These are phyloP conservation scores for Nephrocerus scutellatus DNA, from an alignment of 2,888 invertebrate species.

Conservation along the genomic window DNA sequence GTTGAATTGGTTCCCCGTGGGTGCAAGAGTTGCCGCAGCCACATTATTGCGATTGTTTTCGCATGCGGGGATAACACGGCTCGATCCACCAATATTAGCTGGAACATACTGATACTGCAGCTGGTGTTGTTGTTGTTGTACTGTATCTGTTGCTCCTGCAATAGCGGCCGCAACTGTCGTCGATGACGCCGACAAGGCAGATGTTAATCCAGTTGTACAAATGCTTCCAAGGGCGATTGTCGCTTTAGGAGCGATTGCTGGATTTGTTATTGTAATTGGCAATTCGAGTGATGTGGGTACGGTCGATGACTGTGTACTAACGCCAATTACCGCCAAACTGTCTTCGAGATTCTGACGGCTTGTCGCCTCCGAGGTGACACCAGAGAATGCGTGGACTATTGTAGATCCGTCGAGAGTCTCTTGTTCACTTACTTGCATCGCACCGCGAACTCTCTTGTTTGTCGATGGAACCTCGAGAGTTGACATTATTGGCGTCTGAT, in stretches of 20 bases:
- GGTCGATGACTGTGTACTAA: constrained; percentile 48
- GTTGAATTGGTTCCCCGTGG: too few species aligned
- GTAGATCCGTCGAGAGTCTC: constrained; percentile 57
- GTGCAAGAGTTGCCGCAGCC: too few species aligned
- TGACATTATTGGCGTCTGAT: constrained; percentile 77
- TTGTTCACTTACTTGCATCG: constrained; percentile 65
- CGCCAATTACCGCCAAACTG: constrained; percentile 55
- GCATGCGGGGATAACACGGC: too few species aligned
- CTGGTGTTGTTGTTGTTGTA: too few species aligned
- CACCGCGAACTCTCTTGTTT: constrained; percentile 5
- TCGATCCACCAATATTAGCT: too few species aligned
- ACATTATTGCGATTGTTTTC: too few species aligned
- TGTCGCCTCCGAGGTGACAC: constrained; percentile 11
- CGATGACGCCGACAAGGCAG: too few species aligned
- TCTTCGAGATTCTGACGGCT: constrained; percentile 50
- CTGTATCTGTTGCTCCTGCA: too few species aligned
- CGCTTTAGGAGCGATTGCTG: constrained; percentile 57
- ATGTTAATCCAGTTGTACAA: too few species aligned
- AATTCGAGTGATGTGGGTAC: constrained; percentile 66
- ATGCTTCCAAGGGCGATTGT: too few species aligned
- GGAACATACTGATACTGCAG: constrained; percentile 12
- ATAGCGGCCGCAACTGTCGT: too few species aligned
- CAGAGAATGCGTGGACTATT: constrained; percentile 1
- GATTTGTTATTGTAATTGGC: constrained; percentile 71
- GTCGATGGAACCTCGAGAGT: constrained; percentile 61